Evolutionary conservation across 2,888 invertebrate species (phyloP).

Genomic region (Pediacus dermestoides): DNA sequence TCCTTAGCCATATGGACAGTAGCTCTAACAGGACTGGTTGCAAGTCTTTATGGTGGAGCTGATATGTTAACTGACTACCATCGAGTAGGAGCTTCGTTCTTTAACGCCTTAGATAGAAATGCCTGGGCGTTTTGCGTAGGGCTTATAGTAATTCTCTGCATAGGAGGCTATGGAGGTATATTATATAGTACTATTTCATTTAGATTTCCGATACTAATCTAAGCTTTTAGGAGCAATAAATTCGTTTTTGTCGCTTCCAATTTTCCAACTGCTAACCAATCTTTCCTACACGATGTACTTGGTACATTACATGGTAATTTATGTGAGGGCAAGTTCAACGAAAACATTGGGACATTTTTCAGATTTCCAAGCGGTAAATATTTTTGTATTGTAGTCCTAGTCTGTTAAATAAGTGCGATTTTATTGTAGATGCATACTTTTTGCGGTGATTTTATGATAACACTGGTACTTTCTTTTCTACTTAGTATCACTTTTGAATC

Average conservation of each 20-base stretch:
- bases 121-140: constrained; percentile 7
- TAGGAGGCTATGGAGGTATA: constrained; percentile 3
- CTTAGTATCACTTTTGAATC: constrained; percentile 17
- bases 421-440: constrained; percentile 11
- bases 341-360: no score
- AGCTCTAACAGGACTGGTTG: neutral
- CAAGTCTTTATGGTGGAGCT: neutral
- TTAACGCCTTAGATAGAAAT: constrained; percentile 4
- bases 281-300: constrained; percentile 55
- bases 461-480: constrained; percentile 7
- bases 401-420: no score
- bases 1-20: neutral
- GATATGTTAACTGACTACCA: no score
- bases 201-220: neutral
- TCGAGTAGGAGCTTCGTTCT: neutral
- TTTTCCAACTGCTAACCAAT: constrained; percentile 53
- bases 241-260: constrained; percentile 47
- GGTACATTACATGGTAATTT: constrained; percentile 50
- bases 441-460: constrained; percentile 19
- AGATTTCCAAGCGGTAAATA: no score
- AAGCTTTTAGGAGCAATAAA: constrained; percentile 14
- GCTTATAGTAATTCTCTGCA: neutral
- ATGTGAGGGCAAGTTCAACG: no score
- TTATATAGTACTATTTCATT: neutral
- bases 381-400: no score